phyloP scores from a whole-genome alignment of 1,140 invertebrate species.

The Diachasmimorpha longicaudata region DNA sequence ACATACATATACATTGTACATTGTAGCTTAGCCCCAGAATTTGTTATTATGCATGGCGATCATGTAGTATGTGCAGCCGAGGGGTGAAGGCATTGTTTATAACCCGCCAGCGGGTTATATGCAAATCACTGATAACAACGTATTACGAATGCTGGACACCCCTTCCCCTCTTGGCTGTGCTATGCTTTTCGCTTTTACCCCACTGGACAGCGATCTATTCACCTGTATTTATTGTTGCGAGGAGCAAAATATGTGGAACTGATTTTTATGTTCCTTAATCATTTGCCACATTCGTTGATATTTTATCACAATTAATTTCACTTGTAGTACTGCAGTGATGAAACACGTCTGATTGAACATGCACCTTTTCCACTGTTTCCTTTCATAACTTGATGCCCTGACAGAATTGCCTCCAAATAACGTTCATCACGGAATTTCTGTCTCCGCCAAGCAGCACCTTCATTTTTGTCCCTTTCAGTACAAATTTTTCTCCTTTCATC shows the following conservation, averaged over 20 bases:
- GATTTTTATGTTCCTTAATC: too few species aligned
- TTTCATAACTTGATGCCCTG: too few species aligned
- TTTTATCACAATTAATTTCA: neutral
- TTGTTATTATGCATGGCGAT: slow-evolving; percentile 19
- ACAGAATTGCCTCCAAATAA: too few species aligned
- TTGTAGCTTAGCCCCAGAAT: neutral
- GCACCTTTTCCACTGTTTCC: too few species aligned
- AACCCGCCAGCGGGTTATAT: slow-evolving; percentile 9
- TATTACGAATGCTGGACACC: neutral
- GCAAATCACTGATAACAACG: slow-evolving; percentile 21
- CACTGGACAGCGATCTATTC: neutral
- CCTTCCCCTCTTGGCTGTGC: neutral
- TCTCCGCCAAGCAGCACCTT: too few species aligned
- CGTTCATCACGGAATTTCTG: too few species aligned
- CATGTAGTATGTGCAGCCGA: neutral
- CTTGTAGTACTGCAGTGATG: neutral
- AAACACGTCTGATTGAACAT: too few species aligned
- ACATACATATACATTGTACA: neutral
- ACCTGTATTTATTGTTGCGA: neutral
- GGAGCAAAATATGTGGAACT: too few species aligned
- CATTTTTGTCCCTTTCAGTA: too few species aligned
- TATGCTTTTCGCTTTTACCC: too few species aligned
- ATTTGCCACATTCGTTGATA: too few species aligned
- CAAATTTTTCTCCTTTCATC: too few species aligned
- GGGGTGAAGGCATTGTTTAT: slow-evolving; percentile 9